A percentile compares a stretch with the other conserved stretches of the same genome.
Evolutionary conservation across 2,888 invertebrate species (phyloP).

Genomic region (Panopea generosa): DNA sequence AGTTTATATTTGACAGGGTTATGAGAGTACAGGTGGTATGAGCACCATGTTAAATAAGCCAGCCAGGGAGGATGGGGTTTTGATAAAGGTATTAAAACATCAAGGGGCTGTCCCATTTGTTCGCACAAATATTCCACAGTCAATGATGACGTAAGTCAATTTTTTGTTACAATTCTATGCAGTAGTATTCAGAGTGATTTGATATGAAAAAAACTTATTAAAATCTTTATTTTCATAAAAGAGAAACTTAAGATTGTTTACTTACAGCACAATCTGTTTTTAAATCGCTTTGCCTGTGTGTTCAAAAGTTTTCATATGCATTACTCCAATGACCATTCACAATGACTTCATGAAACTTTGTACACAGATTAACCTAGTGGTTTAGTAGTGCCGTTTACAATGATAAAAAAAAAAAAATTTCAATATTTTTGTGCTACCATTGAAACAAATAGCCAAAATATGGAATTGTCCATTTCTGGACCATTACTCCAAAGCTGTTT

Average conservation of each 20-base stretch:
- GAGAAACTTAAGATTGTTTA: not conserved
- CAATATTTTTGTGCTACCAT: too few relatives aligned
- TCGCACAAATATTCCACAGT: conserved; percentile 82
- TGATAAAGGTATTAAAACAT: conserved; percentile 72
- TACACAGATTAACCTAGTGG: too few relatives aligned
- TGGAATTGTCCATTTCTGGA: too few relatives aligned
- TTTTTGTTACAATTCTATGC: not conserved
- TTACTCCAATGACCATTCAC: too few relatives aligned
- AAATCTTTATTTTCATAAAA: not conserved
- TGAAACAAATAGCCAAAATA: too few relatives aligned
- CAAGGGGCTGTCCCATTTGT: conserved; percentile 86
- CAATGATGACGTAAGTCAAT: conserved; percentile 68
- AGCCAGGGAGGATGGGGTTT: conserved; percentile 63
- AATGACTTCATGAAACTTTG: too few relatives aligned
- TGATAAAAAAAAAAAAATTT: too few relatives aligned
- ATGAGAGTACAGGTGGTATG: conserved; percentile 69
- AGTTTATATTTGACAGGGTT: conserved; percentile 52
- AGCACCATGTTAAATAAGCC: conserved; percentile 51
- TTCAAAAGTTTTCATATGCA: too few relatives aligned
- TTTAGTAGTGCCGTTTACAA: too few relatives aligned
- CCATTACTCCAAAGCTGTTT: too few relatives aligned
- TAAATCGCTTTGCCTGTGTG: too few relatives aligned
- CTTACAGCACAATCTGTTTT: too few relatives aligned
- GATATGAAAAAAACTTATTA: not conserved
- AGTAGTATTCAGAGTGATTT: not conserved